Evolutionary conservation across 2,888 invertebrate genomes (phyloP).

Genomic region (Drosophila flavopinicola): DNA sequence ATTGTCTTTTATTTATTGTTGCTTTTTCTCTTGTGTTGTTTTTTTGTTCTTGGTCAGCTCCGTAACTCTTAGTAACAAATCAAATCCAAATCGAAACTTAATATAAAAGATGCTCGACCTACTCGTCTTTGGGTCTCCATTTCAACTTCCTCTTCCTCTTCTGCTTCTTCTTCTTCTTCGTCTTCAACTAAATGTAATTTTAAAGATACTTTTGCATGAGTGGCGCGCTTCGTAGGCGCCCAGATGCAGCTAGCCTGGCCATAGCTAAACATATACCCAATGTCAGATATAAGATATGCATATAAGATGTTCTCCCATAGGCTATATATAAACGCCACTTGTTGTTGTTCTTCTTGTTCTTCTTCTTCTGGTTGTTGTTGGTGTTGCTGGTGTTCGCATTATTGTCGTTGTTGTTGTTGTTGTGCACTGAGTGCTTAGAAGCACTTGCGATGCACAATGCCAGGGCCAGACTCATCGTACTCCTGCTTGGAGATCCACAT

Average conservation of each 20-base stretch:
- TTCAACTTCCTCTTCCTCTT: conserved; percentile 50
- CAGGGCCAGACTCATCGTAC: conserved; percentile 86
- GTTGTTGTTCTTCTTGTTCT: conserved; percentile 31
- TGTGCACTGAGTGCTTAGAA: conserved; percentile 87
- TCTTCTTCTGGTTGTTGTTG: conserved; percentile 1
- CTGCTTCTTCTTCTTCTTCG: conserved; percentile 25
- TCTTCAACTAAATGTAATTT: conserved; percentile 78
- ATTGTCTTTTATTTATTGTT: conserved; percentile 52
- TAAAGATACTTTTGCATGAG: conserved; percentile 69
- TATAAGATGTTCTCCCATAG: conserved; percentile 48
- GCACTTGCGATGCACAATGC: conserved; percentile 98
- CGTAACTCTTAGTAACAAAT: conserved; percentile 56
- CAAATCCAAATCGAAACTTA: conserved; percentile 51
- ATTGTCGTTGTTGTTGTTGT: conserved; percentile 11
- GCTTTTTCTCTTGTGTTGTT: no score
- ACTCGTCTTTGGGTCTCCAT: conserved; percentile 59
- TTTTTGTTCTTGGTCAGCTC: conserved; percentile 43
- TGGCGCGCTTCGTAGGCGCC: conserved; percentile 51
- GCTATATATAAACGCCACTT: conserved; percentile 70
- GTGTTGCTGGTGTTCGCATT: conserved; percentile 12
- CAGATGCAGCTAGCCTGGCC: conserved; percentile 58
- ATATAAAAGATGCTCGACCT: conserved; percentile 70
- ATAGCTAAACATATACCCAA: conserved; percentile 67
- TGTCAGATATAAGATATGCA: conserved; percentile 59
- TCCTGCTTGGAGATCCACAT: conserved; percentile 97